Conservation (phyloP, 2,797 vertebrate species). For the Austrolebias charrua region DNA sequence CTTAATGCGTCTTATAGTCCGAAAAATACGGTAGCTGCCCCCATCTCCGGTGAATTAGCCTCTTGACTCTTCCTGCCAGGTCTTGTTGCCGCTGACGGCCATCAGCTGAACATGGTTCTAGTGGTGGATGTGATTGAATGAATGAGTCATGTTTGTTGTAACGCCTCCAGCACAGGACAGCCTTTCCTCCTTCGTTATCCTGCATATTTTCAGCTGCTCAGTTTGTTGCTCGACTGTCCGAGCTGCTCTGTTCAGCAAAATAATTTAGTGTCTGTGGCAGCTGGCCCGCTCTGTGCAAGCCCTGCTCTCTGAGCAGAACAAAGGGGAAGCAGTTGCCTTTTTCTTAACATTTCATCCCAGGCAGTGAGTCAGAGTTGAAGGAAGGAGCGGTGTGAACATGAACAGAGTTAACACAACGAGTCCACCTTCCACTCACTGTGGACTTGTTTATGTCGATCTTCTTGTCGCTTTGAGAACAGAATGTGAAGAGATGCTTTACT, state of each 20-base stretch:
- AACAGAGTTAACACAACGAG: constrained; percentile 5
- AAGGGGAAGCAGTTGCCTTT: constrained; percentile 24
- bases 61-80: constrained; percentile 56
- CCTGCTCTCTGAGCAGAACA: constrained; percentile 11
- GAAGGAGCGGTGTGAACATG: constrained; percentile 16
- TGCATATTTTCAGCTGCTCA: constrained; percentile 6
- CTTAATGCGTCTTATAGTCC: too few species aligned
- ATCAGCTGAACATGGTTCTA: constrained; percentile 45
- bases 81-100: constrained; percentile 55
- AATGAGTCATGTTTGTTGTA: constrained; percentile 33
- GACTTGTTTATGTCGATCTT: not conserved
- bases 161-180: constrained; percentile 10
- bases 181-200: constrained; percentile 31
- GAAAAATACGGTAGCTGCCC: not conserved
- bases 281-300: constrained; percentile 2
- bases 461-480: not conserved
- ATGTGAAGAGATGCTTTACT: not conserved
- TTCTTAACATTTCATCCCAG: constrained; percentile 1
- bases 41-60: constrained; percentile 57
- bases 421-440: not conserved
- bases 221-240: constrained; percentile 24
- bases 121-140: constrained; percentile 39
- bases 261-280: constrained; percentile 2
- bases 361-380: constrained; percentile 18
- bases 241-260: constrained; percentile 2